These are phyloP conservation scores for Acanthornis magna DNA, from an alignment of 2,797 vertebrate genomes.

Conservation along the genomic window DNA sequence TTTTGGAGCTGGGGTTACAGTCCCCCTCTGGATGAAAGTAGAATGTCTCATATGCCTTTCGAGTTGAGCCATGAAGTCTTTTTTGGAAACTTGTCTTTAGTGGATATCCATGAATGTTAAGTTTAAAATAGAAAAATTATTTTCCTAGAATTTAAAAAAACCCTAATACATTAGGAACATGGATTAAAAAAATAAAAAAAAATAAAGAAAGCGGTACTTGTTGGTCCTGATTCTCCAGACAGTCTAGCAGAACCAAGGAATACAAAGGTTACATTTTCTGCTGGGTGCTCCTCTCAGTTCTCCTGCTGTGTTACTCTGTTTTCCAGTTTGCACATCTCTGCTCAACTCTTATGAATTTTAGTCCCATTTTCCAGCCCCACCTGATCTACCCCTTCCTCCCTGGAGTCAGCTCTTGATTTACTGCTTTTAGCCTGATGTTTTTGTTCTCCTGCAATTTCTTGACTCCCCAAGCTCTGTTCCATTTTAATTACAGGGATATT, in stretches of 20 bases:
- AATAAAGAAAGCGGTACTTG: neutral
- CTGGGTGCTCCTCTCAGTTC: neutral
- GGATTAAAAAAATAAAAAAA: neutral
- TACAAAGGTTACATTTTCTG: neutral
- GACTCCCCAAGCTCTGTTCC: neutral
- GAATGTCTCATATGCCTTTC: neutral
- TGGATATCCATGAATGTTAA: neutral
- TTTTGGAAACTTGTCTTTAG: neutral
- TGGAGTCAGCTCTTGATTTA: neutral
- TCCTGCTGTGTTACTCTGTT: neutral
- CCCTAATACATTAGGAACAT: neutral
- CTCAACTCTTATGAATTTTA: neutral
- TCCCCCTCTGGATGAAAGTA: neutral
- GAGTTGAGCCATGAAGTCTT: neutral
- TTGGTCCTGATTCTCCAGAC: neutral
- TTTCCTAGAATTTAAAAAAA: neutral
- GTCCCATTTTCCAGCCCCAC: neutral
- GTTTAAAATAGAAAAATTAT: neutral
- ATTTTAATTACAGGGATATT: neutral
- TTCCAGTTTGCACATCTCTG: neutral
- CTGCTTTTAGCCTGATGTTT: constrained; percentile 24
- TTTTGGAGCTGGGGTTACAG: neutral
- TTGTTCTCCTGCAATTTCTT: constrained; percentile 22
- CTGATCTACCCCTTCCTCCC: neutral
- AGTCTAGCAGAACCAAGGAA: neutral